A percentile compares a stretch with the other conserved stretches of the same genome.
Conservation (phyloP, 1,140 invertebrate genomes). For the Drosophila malerkotliana region DNA sequence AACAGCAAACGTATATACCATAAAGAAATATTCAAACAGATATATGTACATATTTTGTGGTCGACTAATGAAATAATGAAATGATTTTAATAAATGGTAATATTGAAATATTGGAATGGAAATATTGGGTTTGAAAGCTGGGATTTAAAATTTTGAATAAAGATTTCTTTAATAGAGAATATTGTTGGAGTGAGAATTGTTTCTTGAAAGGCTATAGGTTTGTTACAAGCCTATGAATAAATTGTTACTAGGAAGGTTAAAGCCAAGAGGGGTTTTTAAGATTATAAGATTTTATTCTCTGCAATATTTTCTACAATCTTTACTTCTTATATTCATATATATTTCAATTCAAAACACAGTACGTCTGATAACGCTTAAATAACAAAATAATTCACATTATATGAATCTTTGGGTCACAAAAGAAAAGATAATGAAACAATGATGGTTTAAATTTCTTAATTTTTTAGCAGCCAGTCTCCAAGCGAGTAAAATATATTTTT, state of each 20-base stretch:
- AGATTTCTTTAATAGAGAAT: too few relatives aligned
- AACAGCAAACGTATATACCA: constrained; percentile 22
- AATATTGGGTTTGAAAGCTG: background rate
- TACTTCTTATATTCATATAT: too few relatives aligned
- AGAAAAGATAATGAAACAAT: background rate
- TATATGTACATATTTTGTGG: constrained; percentile 28
- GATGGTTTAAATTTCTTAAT: background rate
- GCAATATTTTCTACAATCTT: too few relatives aligned
- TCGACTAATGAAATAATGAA: constrained; percentile 20
- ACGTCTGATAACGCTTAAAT: too few relatives aligned
- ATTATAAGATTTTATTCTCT: too few relatives aligned
- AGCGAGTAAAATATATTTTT: constrained; percentile 8
- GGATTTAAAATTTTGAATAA: background rate
- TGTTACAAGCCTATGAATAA: too few relatives aligned
- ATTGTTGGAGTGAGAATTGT: too few relatives aligned
- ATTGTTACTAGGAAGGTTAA: too few relatives aligned
- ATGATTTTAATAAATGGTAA: constrained; percentile 5
- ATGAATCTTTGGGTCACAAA: background rate
- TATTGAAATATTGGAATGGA: background rate
- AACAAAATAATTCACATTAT: too few relatives aligned
- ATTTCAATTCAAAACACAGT: too few relatives aligned
- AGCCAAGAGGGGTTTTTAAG: too few relatives aligned
- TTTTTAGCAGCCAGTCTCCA: background rate
- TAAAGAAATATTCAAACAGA: constrained; percentile 21
- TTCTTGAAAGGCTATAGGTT: too few relatives aligned